phyloP scores from a whole-genome alignment of 1,140 invertebrate species.

The Hesperophylax magnus region DNA sequence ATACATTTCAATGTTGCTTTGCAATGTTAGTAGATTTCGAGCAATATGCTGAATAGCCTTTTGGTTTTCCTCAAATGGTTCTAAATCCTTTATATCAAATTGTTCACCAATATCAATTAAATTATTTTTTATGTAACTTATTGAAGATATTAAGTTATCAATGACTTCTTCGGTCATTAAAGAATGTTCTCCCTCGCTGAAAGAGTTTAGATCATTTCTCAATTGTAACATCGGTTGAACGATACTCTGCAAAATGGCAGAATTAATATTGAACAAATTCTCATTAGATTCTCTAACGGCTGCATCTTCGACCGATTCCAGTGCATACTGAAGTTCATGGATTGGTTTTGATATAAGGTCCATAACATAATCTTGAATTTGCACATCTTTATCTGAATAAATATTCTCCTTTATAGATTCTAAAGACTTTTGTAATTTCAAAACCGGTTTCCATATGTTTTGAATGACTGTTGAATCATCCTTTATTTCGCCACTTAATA shows the following conservation, averaged over 20 bases:
- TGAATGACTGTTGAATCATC: conserved; percentile 57
- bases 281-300: conserved; percentile 65
- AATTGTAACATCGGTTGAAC: conserved; percentile 68
- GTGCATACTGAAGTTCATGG: conserved; percentile 63
- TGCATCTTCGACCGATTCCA: conserved; percentile 63
- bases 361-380: conserved; percentile 65
- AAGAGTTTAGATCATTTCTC: conserved; percentile 66
- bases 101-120: conserved; percentile 58
- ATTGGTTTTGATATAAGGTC: conserved; percentile 68
- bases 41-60: conserved; percentile 70
- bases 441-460: conserved; percentile 62
- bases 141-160: conserved; percentile 61
- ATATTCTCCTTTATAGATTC: conserved; percentile 66
- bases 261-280: conserved; percentile 65
- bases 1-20: conserved; percentile 63
- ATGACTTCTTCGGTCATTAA: conserved; percentile 57
- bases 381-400: conserved; percentile 62
- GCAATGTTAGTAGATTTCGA: conserved; percentile 67
- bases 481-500: conserved; percentile 39
- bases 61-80: conserved; percentile 66
- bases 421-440: conserved; percentile 65
- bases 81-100: conserved; percentile 55
- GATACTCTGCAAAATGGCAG: conserved; percentile 69
- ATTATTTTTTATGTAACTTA: conserved; percentile 63
- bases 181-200: conserved; percentile 59